Percentiles rank a stretch among this genome's conserved stretches.
These are phyloP conservation scores for Alethe diademata DNA, from an alignment of 2,113 vertebrate genomes.

Conservation along the genomic window DNA sequence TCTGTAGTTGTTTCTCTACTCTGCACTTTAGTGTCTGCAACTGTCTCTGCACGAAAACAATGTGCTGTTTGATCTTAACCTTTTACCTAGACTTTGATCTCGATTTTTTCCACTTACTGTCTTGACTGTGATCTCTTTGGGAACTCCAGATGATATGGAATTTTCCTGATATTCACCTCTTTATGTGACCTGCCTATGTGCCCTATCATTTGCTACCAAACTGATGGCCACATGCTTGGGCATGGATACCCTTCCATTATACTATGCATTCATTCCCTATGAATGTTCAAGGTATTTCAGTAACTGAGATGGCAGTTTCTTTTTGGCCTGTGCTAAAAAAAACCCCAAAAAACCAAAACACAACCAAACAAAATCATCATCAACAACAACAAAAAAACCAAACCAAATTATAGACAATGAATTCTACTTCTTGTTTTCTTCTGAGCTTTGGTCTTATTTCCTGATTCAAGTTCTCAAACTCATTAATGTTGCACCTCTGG, in stretches of 20 bases:
- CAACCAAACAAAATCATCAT: fast-evolving
- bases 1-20: background rate
- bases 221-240: background rate
- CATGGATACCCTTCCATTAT: background rate
- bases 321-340: background rate
- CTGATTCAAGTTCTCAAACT: background rate
- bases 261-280: background rate
- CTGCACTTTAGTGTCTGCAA: background rate
- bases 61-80: background rate
- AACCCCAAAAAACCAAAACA: too few relatives aligned
- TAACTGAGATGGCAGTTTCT: background rate
- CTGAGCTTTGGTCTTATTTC: background rate
- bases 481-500: background rate
- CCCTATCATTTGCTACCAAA: background rate
- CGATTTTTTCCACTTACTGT: background rate
- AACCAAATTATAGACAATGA: background rate
- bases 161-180: background rate
- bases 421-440: background rate
- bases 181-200: background rate
- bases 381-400: background rate
- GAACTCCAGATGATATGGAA: background rate
- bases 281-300: background rate
- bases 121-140: background rate
- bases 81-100: background rate
- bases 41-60: background rate